Percentiles rank a stretch among this genome's conserved stretches.
These are phyloP conservation scores for Operophtera brumata DNA, from an alignment of 2,888 invertebrate species.

Conservation along the genomic window DNA sequence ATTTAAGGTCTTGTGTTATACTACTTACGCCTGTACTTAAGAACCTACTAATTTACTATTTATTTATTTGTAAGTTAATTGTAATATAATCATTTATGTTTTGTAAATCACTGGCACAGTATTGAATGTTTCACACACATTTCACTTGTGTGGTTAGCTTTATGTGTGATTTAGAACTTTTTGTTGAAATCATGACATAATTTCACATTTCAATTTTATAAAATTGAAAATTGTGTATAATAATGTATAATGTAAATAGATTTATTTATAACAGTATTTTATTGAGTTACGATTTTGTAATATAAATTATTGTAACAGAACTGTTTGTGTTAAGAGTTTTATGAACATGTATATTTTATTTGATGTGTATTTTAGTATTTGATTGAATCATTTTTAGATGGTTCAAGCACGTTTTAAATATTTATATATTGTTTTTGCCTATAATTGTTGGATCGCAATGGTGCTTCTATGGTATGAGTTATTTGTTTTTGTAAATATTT, in stretches of 20 bases:
- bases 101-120: constrained; percentile 15
- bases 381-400: background rate
- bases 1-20: background rate
- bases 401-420: constrained; percentile 14
- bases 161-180: constrained; percentile 7
- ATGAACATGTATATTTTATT: constrained; percentile 34
- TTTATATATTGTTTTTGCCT: constrained; percentile 14
- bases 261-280: constrained; percentile 71
- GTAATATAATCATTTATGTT: constrained; percentile 7
- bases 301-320: constrained; percentile 46
- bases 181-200: constrained; percentile 11
- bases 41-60: constrained; percentile 22
- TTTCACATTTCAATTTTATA: constrained; percentile 50
- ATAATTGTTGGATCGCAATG: constrained; percentile 54
- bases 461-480: constrained; percentile 46
- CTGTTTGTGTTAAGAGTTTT: constrained; percentile 40
- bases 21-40: constrained; percentile 28
- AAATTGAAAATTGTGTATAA: constrained; percentile 40
- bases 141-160: constrained; percentile 8
- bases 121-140: constrained; percentile 6
- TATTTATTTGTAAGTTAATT: constrained; percentile 28
- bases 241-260: constrained; percentile 63
- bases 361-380: constrained; percentile 29
- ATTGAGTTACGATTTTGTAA: constrained; percentile 46
- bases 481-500: constrained; percentile 21